Evolutionary conservation across 2,797 vertebrate species (phyloP).

Genomic region (Paramormyrops hopkinsi): DNA sequence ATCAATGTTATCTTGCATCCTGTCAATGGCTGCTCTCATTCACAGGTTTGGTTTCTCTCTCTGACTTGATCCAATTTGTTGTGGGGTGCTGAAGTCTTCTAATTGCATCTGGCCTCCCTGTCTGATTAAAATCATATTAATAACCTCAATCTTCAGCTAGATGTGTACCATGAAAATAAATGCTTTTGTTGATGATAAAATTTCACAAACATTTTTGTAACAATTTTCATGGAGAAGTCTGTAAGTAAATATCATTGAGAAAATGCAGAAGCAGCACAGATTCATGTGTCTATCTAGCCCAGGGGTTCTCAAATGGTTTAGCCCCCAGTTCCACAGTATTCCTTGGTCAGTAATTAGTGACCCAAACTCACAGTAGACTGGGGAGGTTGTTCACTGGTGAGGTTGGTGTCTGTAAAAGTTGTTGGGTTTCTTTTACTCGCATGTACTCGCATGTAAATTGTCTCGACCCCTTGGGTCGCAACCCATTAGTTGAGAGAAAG

Average conservation of each 20-base stretch:
- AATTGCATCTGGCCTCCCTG: not conserved
- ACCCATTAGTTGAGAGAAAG: not conserved
- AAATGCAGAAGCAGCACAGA: not conserved
- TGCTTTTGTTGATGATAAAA: not conserved
- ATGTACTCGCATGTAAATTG: not conserved
- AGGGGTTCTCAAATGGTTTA: not conserved
- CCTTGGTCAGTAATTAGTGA: not conserved
- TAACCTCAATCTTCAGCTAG: not conserved
- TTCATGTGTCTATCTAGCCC: not conserved
- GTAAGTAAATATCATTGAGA: not conserved
- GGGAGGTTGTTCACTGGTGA: not conserved
- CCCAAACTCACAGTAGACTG: not conserved
- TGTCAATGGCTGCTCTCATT: not conserved
- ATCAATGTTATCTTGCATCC: not conserved
- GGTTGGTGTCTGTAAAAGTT: not conserved
- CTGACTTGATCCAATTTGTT: not conserved
- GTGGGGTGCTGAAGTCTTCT: not conserved
- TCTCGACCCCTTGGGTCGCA: not conserved
- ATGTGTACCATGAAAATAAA: not conserved
- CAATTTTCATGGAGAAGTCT: not conserved
- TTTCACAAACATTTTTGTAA: not conserved
- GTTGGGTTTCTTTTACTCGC: not conserved
- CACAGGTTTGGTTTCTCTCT: not conserved
- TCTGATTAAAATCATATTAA: conserved; percentile 2
- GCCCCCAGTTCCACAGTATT: not conserved